Conservation (phyloP, 92 coral and sea anemone species). For the Meandrina meandrites region DNA sequence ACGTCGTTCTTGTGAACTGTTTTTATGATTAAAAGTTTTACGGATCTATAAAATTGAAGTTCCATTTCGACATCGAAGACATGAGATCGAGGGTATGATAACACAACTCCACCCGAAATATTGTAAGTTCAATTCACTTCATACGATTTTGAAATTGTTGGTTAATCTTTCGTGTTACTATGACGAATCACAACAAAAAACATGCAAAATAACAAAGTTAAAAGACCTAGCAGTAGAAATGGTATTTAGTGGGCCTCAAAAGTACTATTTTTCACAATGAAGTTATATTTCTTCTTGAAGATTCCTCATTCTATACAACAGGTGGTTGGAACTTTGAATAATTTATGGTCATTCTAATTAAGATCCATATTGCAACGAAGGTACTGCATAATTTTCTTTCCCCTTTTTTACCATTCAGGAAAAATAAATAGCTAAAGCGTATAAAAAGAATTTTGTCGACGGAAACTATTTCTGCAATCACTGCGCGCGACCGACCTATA, state of each 20-base stretch:
- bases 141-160: neutral
- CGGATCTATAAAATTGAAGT: neutral
- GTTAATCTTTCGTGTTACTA: neutral
- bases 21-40: neutral
- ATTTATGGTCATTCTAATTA: constrained; percentile 54
- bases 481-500: neutral
- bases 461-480: neutral
- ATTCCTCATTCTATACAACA: constrained; percentile 51
- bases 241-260: neutral
- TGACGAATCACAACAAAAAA: neutral
- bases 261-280: neutral
- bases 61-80: constrained; percentile 8
- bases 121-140: neutral
- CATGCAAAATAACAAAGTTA: neutral
- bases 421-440: neutral
- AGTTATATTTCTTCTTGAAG: constrained; percentile 31
- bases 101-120: constrained; percentile 68
- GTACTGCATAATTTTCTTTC: constrained; percentile 5
- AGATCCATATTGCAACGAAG: constrained; percentile 31
- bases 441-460: neutral
- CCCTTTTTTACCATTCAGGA: neutral
- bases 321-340: constrained; percentile 72
- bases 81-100: constrained; percentile 38
- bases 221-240: neutral
- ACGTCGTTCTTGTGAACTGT: neutral